Evolutionary conservation across 2,113 vertebrate genomes (phyloP).

Genomic region (Entomyzon cyanotis): DNA sequence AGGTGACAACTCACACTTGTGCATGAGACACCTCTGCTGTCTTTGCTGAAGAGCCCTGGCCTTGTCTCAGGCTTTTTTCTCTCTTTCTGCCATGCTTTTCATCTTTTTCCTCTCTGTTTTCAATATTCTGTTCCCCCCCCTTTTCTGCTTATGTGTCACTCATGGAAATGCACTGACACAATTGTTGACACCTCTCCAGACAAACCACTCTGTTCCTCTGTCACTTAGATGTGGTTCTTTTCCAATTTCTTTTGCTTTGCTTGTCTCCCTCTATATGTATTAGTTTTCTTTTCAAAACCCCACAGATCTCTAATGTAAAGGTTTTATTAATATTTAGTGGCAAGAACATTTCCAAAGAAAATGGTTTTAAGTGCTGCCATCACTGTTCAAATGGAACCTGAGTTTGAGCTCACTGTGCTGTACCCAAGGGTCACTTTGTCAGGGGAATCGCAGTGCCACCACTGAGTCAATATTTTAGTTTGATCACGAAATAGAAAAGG

Average conservation of each 20-base stretch:
- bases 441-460: background rate
- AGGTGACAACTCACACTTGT: fast-evolving
- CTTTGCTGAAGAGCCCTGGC: background rate
- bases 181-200: background rate
- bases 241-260: background rate
- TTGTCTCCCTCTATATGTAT: background rate
- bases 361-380: background rate
- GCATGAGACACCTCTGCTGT: background rate
- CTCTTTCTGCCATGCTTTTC: background rate
- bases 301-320: background rate
- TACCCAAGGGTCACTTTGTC: background rate
- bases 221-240: background rate
- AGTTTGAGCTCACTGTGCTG: background rate
- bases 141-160: background rate
- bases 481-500: background rate
- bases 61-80: background rate
- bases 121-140: background rate
- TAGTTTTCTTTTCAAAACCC: background rate
- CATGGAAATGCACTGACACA: background rate
- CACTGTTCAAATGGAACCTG: background rate
- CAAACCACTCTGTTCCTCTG: background rate
- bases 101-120: background rate
- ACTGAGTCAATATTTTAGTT: background rate
- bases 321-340: constrained; percentile 43
- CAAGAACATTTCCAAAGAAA: background rate